These are phyloP conservation scores for Zaprionus vittiger DNA, from an alignment of 1,140 invertebrate species.

Conservation along the genomic window DNA sequence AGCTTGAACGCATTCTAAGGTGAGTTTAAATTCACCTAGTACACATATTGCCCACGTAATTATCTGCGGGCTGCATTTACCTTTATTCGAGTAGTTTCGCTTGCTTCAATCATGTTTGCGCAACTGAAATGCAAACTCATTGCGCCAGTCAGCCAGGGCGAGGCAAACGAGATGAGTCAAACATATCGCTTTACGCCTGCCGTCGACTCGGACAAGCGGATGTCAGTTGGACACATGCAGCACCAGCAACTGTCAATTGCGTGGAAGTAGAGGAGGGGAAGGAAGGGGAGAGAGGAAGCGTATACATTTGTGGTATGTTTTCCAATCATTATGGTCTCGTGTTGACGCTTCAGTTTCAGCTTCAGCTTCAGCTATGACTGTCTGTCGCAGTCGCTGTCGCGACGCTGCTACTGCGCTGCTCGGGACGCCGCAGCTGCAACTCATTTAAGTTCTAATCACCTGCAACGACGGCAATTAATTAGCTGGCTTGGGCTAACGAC, in stretches of 20 bases:
- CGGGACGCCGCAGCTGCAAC: constrained; percentile 46
- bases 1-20: too few relatives aligned
- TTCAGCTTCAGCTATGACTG: background rate
- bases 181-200: constrained; percentile 31
- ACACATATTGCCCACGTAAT: background rate
- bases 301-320: constrained; percentile 24
- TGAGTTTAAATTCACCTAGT: background rate
- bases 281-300: background rate
- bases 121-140: constrained; percentile 22
- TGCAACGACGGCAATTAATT: constrained; percentile 75
- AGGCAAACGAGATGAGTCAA: constrained; percentile 9
- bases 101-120: constrained; percentile 13
- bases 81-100: background rate
- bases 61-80: background rate
- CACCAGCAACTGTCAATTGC: constrained; percentile 20
- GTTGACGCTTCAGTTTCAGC: constrained; percentile 14
- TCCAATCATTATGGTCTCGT: constrained; percentile 41
- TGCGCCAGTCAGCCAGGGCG: background rate
- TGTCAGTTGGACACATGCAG: constrained; percentile 14
- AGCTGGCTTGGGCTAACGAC: constrained; percentile 57
- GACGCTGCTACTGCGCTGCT: constrained; percentile 12
- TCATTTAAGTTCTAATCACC: constrained; percentile 77
- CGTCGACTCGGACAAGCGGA: constrained; percentile 6
- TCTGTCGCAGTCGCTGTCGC: background rate
- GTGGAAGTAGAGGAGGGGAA: background rate